phyloP scores from a whole-genome alignment of 2,888 invertebrate genomes.

The Alloscopus bannaensis region DNA sequence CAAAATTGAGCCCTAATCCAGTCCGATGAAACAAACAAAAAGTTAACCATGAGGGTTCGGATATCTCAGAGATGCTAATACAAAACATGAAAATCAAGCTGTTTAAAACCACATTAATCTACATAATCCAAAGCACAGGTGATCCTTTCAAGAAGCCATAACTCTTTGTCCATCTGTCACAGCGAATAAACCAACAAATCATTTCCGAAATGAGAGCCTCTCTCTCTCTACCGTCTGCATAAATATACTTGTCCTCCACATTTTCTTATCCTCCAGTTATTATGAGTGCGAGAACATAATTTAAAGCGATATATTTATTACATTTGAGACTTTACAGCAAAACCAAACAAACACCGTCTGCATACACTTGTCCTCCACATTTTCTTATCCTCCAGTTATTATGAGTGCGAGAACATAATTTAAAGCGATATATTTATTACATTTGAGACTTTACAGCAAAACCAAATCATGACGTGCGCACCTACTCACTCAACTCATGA shows the following conservation, averaged over 20 bases:
- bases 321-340: slow-evolving; percentile 13
- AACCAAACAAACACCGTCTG: neutral
- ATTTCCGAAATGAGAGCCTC: slow-evolving; percentile 63
- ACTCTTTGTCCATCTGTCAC: slow-evolving; percentile 69
- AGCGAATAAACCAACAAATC: slow-evolving; percentile 72
- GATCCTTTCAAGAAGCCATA: slow-evolving; percentile 69
- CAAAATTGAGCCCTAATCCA: too few species aligned
- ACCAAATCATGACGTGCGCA: neutral
- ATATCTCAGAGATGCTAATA: slow-evolving; percentile 12
- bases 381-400: slow-evolving; percentile 41
- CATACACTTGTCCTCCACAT: slow-evolving; percentile 14
- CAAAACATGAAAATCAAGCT: slow-evolving; percentile 55
- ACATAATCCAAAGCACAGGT: slow-evolving; percentile 22
- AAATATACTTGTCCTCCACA: slow-evolving; percentile 16
- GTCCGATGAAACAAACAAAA: neutral
- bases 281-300: slow-evolving; percentile 25
- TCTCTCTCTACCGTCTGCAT: neutral
- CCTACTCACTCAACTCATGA: neutral
- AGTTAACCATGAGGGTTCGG: neutral
- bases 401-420: slow-evolving; percentile 28
- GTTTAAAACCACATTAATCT: slow-evolving; percentile 57
- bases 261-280: slow-evolving; percentile 42
- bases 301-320: slow-evolving; percentile 11
- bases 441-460: slow-evolving; percentile 12
- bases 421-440: too few species aligned